These are phyloP conservation scores for Micromys minutus DNA, from an alignment of 2,113 vertebrate species.

Conservation along the genomic window DNA sequence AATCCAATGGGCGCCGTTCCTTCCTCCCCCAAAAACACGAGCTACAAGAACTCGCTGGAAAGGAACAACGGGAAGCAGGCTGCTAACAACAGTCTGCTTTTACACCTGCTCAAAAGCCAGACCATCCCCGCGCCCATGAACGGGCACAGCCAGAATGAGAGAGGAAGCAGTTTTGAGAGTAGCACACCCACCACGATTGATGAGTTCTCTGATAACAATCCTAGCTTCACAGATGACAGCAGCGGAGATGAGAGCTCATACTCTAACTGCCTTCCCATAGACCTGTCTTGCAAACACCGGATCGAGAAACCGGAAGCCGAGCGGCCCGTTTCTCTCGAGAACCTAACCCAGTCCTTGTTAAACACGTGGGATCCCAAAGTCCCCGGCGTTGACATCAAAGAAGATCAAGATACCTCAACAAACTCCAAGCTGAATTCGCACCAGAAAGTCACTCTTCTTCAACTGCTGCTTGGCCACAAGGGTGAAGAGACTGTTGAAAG, in stretches of 20 bases:
- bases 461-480: slow-evolving; percentile 95
- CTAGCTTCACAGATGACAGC: slow-evolving; percentile 93
- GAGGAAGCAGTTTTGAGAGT: slow-evolving; percentile 86
- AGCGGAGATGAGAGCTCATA: slow-evolving; percentile 97
- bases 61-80: slow-evolving; percentile 89
- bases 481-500: slow-evolving; percentile 90
- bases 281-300: slow-evolving; percentile 94
- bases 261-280: slow-evolving; percentile 97
- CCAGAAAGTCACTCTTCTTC: slow-evolving; percentile 96
- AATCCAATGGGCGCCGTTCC: slow-evolving; percentile 82
- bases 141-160: slow-evolving; percentile 89
- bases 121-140: slow-evolving; percentile 91
- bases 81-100: slow-evolving; percentile 94
- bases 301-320: slow-evolving; percentile 84
- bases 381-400: slow-evolving; percentile 85
- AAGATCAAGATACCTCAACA: slow-evolving; percentile 89
- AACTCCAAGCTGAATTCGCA: slow-evolving; percentile 91
- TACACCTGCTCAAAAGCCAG: slow-evolving; percentile 97
- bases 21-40: slow-evolving; percentile 84
- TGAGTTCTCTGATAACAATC: slow-evolving; percentile 94
- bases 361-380: slow-evolving; percentile 96
- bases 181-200: slow-evolving; percentile 94
- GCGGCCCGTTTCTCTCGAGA: slow-evolving; percentile 91
- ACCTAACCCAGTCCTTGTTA: slow-evolving; percentile 94
- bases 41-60: slow-evolving; percentile 91